These are phyloP conservation scores for Macrostomum lignano DNA, from an alignment of 1,140 invertebrate species.

Conservation along the genomic window DNA sequence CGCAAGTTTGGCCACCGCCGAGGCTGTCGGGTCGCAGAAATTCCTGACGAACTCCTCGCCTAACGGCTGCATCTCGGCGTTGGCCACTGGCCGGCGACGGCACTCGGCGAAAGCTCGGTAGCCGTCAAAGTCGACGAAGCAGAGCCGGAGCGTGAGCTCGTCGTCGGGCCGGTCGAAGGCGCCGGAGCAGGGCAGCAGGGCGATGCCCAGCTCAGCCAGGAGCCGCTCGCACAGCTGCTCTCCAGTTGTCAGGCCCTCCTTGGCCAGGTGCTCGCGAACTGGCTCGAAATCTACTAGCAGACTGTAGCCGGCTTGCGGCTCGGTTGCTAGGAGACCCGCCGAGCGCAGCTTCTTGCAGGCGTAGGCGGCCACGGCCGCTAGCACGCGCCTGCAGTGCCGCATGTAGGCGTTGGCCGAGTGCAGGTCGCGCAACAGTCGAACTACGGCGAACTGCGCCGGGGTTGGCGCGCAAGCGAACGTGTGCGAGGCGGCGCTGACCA, in stretches of 20 bases:
- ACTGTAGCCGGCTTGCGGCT: conserved; percentile 15
- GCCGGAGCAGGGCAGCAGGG: conserved; percentile 19
- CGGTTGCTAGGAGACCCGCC: conserved; percentile 13
- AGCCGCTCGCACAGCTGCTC: conserved; percentile 17
- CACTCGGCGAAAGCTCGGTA: conserved; percentile 12
- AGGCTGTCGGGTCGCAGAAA: no score
- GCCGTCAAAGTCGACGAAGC: conserved; percentile 22
- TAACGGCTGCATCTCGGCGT: no score
- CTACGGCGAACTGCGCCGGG: conserved; percentile 18
- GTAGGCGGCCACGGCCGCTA: conserved; percentile 12
- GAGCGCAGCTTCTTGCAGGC: conserved; percentile 13
- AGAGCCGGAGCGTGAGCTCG: conserved; percentile 18
- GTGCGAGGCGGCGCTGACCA: conserved; percentile 17
- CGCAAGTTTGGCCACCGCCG: no score
- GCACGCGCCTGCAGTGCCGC: conserved; percentile 14
- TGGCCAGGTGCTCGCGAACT: conserved; percentile 10
- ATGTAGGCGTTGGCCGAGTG: conserved; percentile 13
- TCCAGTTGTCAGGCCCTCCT: conserved; percentile 12
- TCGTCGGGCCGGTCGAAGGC: conserved; percentile 13
- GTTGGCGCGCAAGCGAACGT: conserved; percentile 18
- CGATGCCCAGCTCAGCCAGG: no score
- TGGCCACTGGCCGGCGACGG: no score
- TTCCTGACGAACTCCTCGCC: no score
- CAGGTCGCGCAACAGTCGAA: conserved; percentile 12
- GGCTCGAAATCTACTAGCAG: conserved; percentile 19